Evolutionary conservation across 2,888 invertebrate species (phyloP).

Genomic region (Erebia palarica): DNA sequence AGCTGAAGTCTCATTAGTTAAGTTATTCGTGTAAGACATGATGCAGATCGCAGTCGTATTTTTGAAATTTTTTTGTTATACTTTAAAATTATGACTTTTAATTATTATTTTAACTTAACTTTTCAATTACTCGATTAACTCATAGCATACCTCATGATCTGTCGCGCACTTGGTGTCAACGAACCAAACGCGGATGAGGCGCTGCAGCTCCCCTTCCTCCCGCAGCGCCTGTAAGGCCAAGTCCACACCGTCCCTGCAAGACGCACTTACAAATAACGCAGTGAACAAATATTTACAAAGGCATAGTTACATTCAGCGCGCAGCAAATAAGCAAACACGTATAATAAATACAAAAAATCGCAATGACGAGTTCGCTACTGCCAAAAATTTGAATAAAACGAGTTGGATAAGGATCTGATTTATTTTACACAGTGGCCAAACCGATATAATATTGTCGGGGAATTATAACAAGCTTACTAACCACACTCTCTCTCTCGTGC

Average conservation of each 20-base stretch:
- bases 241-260: slow-evolving; percentile 94
- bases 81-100: too few species aligned
- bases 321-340: slow-evolving; percentile 7
- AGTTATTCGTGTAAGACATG: too few species aligned
- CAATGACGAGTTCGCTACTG: slow-evolving; percentile 46
- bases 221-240: slow-evolving; percentile 94
- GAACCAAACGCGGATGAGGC: slow-evolving; percentile 96
- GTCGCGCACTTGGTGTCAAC: slow-evolving; percentile 54
- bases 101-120: too few species aligned
- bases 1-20: too few species aligned
- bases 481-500: too few species aligned
- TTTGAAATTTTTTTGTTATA: too few species aligned
- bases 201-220: slow-evolving; percentile 95
- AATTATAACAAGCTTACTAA: too few species aligned
- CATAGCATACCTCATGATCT: not conserved
- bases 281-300: not conserved
- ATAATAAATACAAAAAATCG: slow-evolving; percentile 22
- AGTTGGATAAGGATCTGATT: slow-evolving; percentile 42
- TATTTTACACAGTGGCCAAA: not conserved
- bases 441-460: too few species aligned
- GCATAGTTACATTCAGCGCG: not conserved
- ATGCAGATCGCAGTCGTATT: too few species aligned
- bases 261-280: not conserved
- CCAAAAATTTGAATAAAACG: slow-evolving; percentile 17
- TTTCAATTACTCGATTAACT: too few species aligned